These are phyloP conservation scores for Pseudonaja textilis DNA, from an alignment of 2,113 vertebrate genomes.

Conservation along the genomic window DNA sequence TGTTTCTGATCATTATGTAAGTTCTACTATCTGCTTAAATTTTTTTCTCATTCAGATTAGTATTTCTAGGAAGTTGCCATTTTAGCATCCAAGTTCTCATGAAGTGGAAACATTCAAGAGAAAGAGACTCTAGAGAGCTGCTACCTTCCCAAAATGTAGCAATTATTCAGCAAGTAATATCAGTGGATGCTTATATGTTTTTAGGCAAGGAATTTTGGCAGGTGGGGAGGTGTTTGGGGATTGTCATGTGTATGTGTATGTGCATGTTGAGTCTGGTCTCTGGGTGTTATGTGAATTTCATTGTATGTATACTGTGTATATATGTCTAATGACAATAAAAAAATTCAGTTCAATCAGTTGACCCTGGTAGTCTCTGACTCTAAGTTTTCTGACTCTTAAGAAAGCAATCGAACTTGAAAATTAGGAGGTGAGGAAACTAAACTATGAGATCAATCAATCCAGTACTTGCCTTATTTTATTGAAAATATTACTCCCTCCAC, in stretches of 20 bases:
- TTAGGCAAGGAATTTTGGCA: too few species aligned
- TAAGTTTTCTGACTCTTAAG: neutral
- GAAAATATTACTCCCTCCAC: neutral
- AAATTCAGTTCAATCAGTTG: neutral
- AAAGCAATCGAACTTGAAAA: neutral
- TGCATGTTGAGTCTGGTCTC: too few species aligned
- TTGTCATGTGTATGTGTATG: too few species aligned
- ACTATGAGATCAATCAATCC: neutral
- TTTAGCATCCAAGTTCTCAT: neutral
- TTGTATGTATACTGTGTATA: too few species aligned
- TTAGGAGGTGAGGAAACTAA: neutral
- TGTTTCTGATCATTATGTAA: neutral
- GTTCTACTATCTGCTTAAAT: neutral
- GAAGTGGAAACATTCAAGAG: neutral
- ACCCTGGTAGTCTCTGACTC: neutral
- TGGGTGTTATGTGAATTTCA: too few species aligned
- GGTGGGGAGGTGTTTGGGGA: too few species aligned
- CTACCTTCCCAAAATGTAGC: neutral
- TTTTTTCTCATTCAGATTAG: neutral
- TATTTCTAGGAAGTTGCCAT: neutral
- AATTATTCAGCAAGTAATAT: neutral
- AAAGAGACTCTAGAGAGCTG: neutral
- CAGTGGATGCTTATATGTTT: too few species aligned
- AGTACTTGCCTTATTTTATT: neutral
- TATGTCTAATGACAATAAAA: too few species aligned